Evolutionary conservation across 2,888 invertebrate species (phyloP).

Genomic region (Tinea trinotella): DNA sequence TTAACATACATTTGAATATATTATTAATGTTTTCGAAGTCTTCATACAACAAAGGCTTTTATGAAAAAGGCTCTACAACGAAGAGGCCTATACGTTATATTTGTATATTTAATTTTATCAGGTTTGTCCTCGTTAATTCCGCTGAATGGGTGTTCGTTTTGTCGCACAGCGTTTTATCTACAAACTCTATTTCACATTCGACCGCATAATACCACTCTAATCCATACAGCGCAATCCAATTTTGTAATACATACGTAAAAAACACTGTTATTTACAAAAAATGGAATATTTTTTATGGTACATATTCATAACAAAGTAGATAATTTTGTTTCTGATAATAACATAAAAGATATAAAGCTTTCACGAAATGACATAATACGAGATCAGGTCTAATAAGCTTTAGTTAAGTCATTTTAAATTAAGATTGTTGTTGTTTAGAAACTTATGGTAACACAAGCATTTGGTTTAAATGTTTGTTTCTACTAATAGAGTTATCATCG

Average conservation of each 20-base stretch:
- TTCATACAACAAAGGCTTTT: neutral
- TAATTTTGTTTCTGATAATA: no score
- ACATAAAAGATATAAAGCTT: no score
- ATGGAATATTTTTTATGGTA: no score
- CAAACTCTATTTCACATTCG: slow-evolving; percentile 14
- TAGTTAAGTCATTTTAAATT: no score
- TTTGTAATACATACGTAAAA: slow-evolving; percentile 1
- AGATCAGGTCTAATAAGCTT: no score
- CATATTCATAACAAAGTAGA: no score
- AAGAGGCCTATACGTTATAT: neutral
- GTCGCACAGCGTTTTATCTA: slow-evolving; percentile 14
- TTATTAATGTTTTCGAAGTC: neutral
- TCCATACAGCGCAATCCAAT: slow-evolving; percentile 3
- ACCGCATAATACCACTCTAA: slow-evolving; percentile 15
- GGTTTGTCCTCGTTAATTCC: slow-evolving; percentile 15
- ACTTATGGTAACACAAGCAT: no score
- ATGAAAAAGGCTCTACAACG: neutral
- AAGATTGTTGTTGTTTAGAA: no score
- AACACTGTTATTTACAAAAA: neutral
- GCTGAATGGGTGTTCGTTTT: slow-evolving; percentile 10
- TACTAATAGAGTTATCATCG: neutral
- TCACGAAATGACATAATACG: no score
- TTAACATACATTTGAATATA: neutral
- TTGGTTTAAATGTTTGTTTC: neutral
- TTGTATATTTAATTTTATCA: slow-evolving; percentile 14